Base-by-base conservation (phyloP, 2,888 invertebrate species). In the Frankliniella fusca region DNA sequence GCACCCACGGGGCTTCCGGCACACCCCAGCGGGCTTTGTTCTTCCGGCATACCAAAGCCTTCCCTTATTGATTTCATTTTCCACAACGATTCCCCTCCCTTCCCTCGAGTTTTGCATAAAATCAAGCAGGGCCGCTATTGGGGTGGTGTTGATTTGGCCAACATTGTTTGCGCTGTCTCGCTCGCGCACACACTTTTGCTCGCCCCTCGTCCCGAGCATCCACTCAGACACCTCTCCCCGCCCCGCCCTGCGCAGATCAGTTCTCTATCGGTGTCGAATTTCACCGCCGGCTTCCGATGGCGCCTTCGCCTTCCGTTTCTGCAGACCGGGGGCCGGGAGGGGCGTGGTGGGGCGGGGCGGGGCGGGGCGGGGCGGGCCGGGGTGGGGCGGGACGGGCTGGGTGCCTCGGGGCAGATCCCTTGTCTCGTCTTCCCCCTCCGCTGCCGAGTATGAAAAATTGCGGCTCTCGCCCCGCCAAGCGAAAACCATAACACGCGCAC, bases 201-300 rank as follows among this genome's bases (percentile, higher is more conserved):
- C 11, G 7, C 0, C 15, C 61, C 15, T 61, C 15, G 54, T 9
- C 54, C 12, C 15, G 15, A 15, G 54, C 54, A 18, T 54, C 12
- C 18, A 54, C 54, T 12, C 54, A 18, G 15, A 18, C 54, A 9
- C 18, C 54, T 18, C 54, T 5, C 54, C 54, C 54, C 54, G 12
- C 18, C 18, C 18, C 54, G 12, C 15, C 18, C 15, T 9, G 54
- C 54, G 54, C 8, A 18, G 54, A 12, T 18, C 54, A 18, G 15
- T 2, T 18, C 54, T 15, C 61, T 61, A 18, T 18, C 61, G 61
- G 61, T 61, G 61, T 61, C 18, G 61, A 61, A 61, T 61, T 61
- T 61, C 61, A 61, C 61, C 61, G 61, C 61, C n/a, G 7, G n/a
- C 61, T 61, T 61, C 61, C 61, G 61, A 61, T 61, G n/a, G 61